A percentile compares a stretch with the other conserved stretches of the same genome.
phyloP scores from a whole-genome alignment of 1,140 invertebrate genomes.

The Pectinophora gossypiella region DNA sequence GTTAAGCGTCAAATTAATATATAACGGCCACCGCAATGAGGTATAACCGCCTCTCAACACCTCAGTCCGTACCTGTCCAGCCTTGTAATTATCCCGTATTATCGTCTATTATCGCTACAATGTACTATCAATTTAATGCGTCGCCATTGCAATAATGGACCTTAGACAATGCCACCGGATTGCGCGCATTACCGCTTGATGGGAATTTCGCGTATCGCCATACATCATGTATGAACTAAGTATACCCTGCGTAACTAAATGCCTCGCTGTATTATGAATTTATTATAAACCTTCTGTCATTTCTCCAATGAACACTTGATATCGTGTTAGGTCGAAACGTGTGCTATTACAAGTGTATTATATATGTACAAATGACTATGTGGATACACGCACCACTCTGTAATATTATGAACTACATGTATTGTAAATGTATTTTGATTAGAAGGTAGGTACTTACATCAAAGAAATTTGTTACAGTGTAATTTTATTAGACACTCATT shows the following conservation, averaged over 20 bases:
- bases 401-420: too few relatives aligned
- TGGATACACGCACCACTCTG: too few relatives aligned
- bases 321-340: neutral
- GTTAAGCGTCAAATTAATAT: too few relatives aligned
- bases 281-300: neutral
- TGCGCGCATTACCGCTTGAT: slow-evolving; percentile 16
- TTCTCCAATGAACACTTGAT: neutral
- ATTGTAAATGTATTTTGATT: too few relatives aligned
- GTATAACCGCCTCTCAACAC: too few relatives aligned
- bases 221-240: slow-evolving; percentile 23
- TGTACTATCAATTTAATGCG: slow-evolving; percentile 46
- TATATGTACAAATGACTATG: too few relatives aligned
- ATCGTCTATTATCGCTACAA: slow-evolving; percentile 41
- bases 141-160: slow-evolving; percentile 40
- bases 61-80: slow-evolving; percentile 29
- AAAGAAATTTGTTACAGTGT: too few relatives aligned
- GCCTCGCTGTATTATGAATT: neutral
- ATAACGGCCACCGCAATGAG: too few relatives aligned
- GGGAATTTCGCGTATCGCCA: slow-evolving; percentile 31
- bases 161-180: slow-evolving; percentile 38
- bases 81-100: slow-evolving; percentile 50
- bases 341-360: too few relatives aligned
- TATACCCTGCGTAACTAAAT: slow-evolving; percentile 9
- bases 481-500: too few relatives aligned
- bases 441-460: too few relatives aligned